phyloP scores from a whole-genome alignment of 2,888 invertebrate genomes.

The Epinotia demarniana region DNA sequence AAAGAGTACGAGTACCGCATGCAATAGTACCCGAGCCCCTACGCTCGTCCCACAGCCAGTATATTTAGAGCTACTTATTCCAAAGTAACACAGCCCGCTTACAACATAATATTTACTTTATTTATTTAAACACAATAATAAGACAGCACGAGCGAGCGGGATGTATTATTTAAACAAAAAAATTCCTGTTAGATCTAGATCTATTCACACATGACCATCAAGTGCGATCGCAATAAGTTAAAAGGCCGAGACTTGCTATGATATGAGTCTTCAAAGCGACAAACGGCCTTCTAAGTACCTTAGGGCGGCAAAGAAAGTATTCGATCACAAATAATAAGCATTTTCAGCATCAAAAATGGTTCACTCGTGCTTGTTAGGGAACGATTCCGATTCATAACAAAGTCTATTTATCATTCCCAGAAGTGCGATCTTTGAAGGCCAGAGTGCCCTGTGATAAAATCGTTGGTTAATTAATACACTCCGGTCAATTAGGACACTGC shows the following conservation, averaged over 20 bases:
- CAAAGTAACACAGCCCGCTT: not conserved
- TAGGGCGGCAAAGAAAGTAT: not conserved
- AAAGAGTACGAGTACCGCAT: conserved; percentile 3
- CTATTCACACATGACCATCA: conserved; percentile 8
- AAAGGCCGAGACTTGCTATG: not conserved
- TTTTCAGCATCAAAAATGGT: not conserved
- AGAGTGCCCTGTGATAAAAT: not conserved
- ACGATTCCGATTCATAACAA: not conserved
- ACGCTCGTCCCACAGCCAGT: conserved; percentile 19
- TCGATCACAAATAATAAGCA: not conserved
- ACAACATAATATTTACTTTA: not conserved
- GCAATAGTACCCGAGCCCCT: not conserved
- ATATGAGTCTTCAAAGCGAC: not conserved
- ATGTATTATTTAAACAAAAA: not conserved
- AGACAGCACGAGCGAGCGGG: not conserved
- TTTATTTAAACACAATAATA: not conserved
- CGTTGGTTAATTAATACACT: not conserved
- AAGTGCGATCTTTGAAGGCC: not conserved
- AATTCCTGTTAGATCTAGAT: conserved; percentile 1
- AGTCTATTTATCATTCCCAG: no score
- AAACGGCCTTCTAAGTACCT: not conserved
- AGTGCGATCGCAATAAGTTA: not conserved
- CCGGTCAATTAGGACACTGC: not conserved
- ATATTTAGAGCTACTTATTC: not conserved
- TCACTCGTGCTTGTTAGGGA: not conserved